Evolutionary conservation across 64 coral and sea anemone genomes (phyloP).

Genomic region (Actinia equina): DNA sequence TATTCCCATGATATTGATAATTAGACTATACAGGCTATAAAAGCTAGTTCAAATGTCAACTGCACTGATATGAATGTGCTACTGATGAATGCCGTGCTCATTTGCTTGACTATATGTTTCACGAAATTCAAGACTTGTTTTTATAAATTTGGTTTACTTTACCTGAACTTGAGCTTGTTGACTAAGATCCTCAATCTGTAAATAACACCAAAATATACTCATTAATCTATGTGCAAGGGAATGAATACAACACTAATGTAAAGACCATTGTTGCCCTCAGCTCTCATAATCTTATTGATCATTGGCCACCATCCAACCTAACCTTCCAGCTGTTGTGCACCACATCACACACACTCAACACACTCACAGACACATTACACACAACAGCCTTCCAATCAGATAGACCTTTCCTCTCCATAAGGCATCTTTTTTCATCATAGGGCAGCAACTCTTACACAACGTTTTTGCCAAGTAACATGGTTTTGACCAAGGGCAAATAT

Average conservation of each 20-base stretch:
- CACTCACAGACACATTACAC: slow-evolving; percentile 26
- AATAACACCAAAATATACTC: neutral
- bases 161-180: slow-evolving; percentile 98
- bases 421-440: slow-evolving; percentile 36
- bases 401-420: slow-evolving; percentile 32
- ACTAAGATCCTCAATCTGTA: slow-evolving; percentile 96
- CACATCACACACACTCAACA: slow-evolving; percentile 19
- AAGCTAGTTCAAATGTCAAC: too few species aligned
- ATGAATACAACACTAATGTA: neutral
- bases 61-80: too few species aligned
- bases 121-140: neutral
- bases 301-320: slow-evolving; percentile 28
- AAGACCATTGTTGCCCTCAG: slow-evolving; percentile 34
- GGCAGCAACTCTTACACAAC: neutral
- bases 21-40: too few species aligned
- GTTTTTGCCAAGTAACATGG: too few species aligned
- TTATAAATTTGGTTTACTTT: neutral
- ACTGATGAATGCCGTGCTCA: too few species aligned
- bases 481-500: too few species aligned
- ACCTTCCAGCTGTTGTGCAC: slow-evolving; percentile 9
- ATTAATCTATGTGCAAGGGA: neutral
- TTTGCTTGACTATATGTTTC: too few species aligned
- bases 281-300: slow-evolving; percentile 64
- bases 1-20: too few species aligned
- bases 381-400: slow-evolving; percentile 16